phyloP scores from a whole-genome alignment of 2,888 invertebrate genomes.

The Tortricodes alternella region DNA sequence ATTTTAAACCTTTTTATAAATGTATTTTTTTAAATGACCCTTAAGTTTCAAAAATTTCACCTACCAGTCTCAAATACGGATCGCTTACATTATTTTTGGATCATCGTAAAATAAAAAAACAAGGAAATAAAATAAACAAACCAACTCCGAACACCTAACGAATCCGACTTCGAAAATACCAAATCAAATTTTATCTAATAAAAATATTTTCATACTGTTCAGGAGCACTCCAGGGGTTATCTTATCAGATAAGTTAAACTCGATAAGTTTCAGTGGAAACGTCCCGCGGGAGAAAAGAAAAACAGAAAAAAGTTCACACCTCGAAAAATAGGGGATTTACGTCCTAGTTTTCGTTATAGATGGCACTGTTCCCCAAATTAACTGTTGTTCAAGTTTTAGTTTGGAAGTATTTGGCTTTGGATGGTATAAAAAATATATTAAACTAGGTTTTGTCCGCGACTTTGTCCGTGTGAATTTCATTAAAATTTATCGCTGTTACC shows the following conservation, averaged over 20 bases:
- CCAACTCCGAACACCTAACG: constrained; percentile 12
- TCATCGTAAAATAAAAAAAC: constrained; percentile 11
- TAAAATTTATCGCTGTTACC: too few species aligned
- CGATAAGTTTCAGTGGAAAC: constrained; percentile 57
- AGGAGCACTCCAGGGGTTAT: constrained; percentile 35
- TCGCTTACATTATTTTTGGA: neutral
- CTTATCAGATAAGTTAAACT: constrained; percentile 70
- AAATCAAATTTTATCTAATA: constrained; percentile 38
- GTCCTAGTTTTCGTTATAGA: constrained; percentile 23
- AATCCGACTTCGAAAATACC: constrained; percentile 18
- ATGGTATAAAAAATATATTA: too few species aligned
- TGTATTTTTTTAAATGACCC: neutral
- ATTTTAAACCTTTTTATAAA: neutral
- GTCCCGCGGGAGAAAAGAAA: constrained; percentile 43
- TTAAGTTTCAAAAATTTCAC: neutral
- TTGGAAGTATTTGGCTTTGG: neutral
- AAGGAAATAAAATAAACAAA: constrained; percentile 8
- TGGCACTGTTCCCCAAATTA: constrained; percentile 3
- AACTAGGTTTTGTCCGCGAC: too few species aligned
- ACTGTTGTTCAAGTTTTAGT: neutral
- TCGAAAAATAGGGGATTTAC: constrained; percentile 43
- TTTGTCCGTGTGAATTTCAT: too few species aligned
- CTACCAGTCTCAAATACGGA: neutral
- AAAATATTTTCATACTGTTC: constrained; percentile 39
- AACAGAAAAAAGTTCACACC: constrained; percentile 50